Evolutionary conservation across 1,140 invertebrate genomes (phyloP).

Genomic region (Drosophila pallidifrons): DNA sequence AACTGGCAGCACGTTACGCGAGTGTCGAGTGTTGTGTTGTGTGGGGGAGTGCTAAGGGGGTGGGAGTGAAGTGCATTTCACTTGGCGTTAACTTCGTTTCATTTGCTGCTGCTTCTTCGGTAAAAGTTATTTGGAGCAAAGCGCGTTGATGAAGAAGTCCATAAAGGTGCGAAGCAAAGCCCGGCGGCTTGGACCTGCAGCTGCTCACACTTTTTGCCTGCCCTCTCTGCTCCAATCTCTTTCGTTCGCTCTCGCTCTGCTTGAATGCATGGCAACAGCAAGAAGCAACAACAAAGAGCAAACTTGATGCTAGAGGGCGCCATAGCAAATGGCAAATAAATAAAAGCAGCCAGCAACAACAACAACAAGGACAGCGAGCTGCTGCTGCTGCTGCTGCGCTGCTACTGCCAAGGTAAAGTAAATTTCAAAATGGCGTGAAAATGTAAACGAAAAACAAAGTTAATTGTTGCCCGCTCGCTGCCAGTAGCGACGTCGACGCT

Average conservation of each 20-base stretch:
- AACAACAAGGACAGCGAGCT: slow-evolving; percentile 12
- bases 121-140: slow-evolving; percentile 42
- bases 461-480: slow-evolving; percentile 65
- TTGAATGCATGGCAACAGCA: slow-evolving; percentile 15
- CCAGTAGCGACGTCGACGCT: slow-evolving; percentile 6
- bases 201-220: background rate
- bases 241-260: background rate
- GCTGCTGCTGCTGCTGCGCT: slow-evolving; percentile 16
- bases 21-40: too few relatives aligned
- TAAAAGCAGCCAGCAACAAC: slow-evolving; percentile 36
- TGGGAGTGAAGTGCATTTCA: slow-evolving; percentile 11
- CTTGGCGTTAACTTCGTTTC: slow-evolving; percentile 62
- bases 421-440: slow-evolving; percentile 76
- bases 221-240: background rate
- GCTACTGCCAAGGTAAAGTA: slow-evolving; percentile 26
- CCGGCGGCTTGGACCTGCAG: slow-evolving; percentile 15
- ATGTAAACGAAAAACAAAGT: slow-evolving; percentile 79
- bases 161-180: slow-evolving; percentile 63
- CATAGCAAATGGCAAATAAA: slow-evolving; percentile 42
- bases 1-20: background rate
- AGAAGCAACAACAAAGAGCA: slow-evolving; percentile 40
- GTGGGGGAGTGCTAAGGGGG: too few relatives aligned
- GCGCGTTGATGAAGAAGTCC: slow-evolving; percentile 76
- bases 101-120: background rate
- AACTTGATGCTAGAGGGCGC: slow-evolving; percentile 36